These are phyloP conservation scores for Bucco capensis DNA, from an alignment of 2,113 vertebrate genomes.

Conservation along the genomic window DNA sequence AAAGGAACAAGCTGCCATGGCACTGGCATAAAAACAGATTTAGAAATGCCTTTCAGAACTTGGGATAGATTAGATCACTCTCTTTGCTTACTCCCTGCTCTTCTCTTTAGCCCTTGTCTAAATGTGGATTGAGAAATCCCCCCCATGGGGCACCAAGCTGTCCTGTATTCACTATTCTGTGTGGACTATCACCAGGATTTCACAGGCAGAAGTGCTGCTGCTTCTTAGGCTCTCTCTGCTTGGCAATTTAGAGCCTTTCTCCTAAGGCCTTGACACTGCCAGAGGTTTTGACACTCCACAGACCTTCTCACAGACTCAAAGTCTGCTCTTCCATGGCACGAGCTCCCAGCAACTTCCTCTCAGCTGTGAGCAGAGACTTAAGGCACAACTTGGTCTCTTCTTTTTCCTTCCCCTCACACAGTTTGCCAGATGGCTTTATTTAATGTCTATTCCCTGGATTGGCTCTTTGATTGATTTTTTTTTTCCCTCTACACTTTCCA, in stretches of 20 bases:
- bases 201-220: neutral
- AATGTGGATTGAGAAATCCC: neutral
- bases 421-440: slow-evolving; percentile 43
- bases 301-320: neutral
- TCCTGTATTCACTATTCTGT: neutral
- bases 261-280: neutral
- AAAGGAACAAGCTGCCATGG: neutral
- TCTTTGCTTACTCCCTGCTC: neutral
- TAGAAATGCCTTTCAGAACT: neutral
- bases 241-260: neutral
- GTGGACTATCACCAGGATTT: neutral
- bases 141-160: neutral
- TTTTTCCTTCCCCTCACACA: neutral
- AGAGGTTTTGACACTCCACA: neutral
- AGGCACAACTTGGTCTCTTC: neutral
- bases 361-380: neutral
- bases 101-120: neutral
- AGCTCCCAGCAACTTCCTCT: neutral
- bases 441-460: slow-evolving; percentile 16
- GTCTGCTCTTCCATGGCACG: neutral
- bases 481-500: slow-evolving; percentile 40
- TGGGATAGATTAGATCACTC: neutral
- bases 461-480: neutral
- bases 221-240: neutral
- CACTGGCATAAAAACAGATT: neutral